Base-by-base conservation (phyloP, 2,888 invertebrate genomes). In the Tyria jacobaeae region DNA sequence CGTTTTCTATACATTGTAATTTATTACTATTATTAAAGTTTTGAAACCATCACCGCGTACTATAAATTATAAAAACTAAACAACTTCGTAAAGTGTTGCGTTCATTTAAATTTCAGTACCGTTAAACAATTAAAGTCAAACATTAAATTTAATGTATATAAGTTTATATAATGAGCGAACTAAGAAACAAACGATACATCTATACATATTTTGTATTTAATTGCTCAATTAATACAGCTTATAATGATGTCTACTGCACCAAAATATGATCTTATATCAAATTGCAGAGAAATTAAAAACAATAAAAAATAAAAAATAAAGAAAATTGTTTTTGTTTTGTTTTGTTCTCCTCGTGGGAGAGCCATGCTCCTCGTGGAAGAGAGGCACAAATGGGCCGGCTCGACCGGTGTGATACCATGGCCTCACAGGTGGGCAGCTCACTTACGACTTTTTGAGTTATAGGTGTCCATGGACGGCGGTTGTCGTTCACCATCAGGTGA, bases 1-100 rank as follows among this genome's bases (percentile, higher is more conserved):
- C 17, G 61, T 61, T 49, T 56, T 44, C 14, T 54, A 17, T 51
- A 51, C 21, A 27, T 34, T 31, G 12, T 55, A 55, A 41, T 55
- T 55, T 44, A 55, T 55, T 44, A 31, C 31, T 44, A 21, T 10
- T 21, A 39, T 21, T 21, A 44, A 54, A 44, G 10, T 41, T 44
- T 17, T 21, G 21, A 15, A 21, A 54, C 39, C n/a, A 41, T 39
- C 12, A 54, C 25, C 27, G 39, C 27, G 25, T 54, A 54, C 25
- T 15, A 34, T 31, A 4, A 21, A 44, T 27, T n/a, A n/a, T n/a
- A n/a, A n/a, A 39, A 41, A 54, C 41, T 54, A 39, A 17, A 27
- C 41, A 12, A 39, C 4, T 39, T 39, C 17, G 39, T 39, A 17
- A 50, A 50, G 7, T 31, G n/a, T 14, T 27, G 31, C 5, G n/a